Evolutionary conservation across 2,888 invertebrate species (phyloP), one percentile per base, ranked within the genome.

Genomic region (Ichneumon xanthorius): DNA sequence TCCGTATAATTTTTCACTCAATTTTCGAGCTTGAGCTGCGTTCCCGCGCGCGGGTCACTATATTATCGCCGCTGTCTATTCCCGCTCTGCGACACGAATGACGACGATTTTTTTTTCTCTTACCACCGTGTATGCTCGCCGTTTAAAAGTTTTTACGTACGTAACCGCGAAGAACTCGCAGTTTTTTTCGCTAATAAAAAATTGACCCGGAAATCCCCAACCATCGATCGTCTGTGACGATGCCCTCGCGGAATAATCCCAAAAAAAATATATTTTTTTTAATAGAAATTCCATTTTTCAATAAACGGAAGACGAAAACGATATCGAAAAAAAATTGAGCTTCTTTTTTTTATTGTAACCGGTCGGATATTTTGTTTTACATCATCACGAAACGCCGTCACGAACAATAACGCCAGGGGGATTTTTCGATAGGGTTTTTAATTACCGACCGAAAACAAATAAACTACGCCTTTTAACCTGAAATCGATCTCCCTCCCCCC

Each of bases 1-100:
- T 45, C 50, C 58, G 58, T 45, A 58, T 30, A 80, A 68, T 80
- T 73, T 73, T 55, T 73, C 70, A 45, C 61, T 81, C 70, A 63
- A 76, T 76, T 75, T 81, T 70, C 68, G 30, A 61, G 33, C 61
- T 61, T 40, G 63, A 50, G 70, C 19, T 55, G 48, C 48, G n/a
- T 3, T 16, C 22, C 4, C 11, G 22, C 22, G 58, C 50, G 19
- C 14, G 68, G 40, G 19, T 9, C 58, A 40, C 16, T 75, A 58
- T 58, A 58, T 75, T 61, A 81, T 81, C 61, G 45, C 37, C 70
- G 14, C 75, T 22, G 33, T 67, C 67, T 76, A 37, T 67, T 75
- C 33, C 63, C 19, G 6, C 16, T 65, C 22, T 4, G 48, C 37
- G 26, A n/a, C 58, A 48, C 30, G 58, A 3, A 4, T 1, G 22